Conservation (phyloP, 1,140 invertebrate genomes). For the Ooceraea biroi region DNA sequence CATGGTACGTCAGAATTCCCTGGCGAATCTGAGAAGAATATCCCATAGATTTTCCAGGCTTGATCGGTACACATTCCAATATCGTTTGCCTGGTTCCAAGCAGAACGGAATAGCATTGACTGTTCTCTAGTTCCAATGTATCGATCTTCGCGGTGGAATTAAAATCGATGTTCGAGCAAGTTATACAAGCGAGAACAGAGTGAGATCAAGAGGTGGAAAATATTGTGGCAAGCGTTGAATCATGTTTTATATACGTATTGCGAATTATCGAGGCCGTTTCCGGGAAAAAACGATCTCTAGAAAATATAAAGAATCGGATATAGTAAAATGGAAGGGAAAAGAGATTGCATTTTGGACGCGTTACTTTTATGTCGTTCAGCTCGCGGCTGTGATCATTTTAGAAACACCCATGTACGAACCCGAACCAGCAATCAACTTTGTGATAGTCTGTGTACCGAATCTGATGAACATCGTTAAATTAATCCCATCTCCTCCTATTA, state of each 20-base stretch:
- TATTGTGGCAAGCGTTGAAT: constrained; percentile 27
- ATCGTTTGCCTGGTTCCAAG: neutral
- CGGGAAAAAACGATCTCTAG: neutral
- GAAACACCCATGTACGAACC: constrained; percentile 80
- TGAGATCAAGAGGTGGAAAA: constrained; percentile 12
- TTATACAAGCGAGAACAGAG: neutral
- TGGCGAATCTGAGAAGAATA: constrained; percentile 13
- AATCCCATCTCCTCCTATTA: constrained; percentile 63
- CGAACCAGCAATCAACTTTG: constrained; percentile 84
- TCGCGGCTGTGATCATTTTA: constrained; percentile 78
- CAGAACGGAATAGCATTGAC: neutral
- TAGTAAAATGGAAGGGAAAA: constrained; percentile 18
- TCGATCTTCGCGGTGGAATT: constrained; percentile 19
- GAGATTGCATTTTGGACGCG: constrained; percentile 53
- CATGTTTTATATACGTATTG: constrained; percentile 19
- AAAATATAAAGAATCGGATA: constrained; percentile 27
- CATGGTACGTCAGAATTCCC: neutral
- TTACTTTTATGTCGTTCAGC: constrained; percentile 68
- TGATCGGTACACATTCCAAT: neutral
- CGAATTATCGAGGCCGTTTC: constrained; percentile 23
- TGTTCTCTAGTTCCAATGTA: constrained; percentile 15
- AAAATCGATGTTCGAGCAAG: constrained; percentile 22
- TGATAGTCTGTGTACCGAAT: constrained; percentile 82
- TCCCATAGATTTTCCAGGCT: neutral
- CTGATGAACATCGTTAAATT: constrained; percentile 73